Conservation (phyloP, 2,888 invertebrate genomes). For the Harpagoxenus sublaevis region DNA sequence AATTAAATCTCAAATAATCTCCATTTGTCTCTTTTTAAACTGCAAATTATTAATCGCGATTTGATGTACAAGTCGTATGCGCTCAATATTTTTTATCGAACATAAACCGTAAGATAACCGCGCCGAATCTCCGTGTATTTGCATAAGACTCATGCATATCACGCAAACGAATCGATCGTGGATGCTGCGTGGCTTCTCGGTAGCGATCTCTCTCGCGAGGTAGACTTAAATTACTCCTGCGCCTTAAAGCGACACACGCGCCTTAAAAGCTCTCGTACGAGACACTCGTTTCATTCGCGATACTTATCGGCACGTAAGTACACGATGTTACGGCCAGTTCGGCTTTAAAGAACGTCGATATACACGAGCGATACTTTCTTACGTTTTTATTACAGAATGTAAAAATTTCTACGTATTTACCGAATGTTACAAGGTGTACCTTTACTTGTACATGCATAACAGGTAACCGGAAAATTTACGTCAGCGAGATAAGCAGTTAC, state of each 20-base stretch:
- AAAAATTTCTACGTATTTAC: conserved; percentile 43
- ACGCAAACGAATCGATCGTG: conserved; percentile 60
- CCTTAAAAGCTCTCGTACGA: conserved; percentile 70
- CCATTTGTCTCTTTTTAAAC: conserved; percentile 17
- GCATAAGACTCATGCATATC: conserved; percentile 45
- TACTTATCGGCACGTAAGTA: conserved; percentile 71
- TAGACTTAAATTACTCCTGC: conserved; percentile 72
- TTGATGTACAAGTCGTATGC: conserved; percentile 17
- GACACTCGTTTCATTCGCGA: conserved; percentile 67
- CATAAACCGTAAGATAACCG: conserved; percentile 29
- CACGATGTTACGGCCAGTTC: conserved; percentile 73
- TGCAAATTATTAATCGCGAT: conserved; percentile 20
- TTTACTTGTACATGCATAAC: background rate
- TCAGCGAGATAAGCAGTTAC: conserved; percentile 63
- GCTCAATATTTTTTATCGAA: conserved; percentile 7
- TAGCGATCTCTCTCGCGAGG: conserved; percentile 60
- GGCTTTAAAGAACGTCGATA: conserved; percentile 65
- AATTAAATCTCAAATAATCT: conserved; percentile 14
- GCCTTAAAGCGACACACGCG: conserved; percentile 66
- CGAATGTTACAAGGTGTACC: conserved; percentile 17
- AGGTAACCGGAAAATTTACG: conserved; percentile 28
- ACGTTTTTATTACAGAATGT: conserved; percentile 48
- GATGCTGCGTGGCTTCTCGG: conserved; percentile 66
- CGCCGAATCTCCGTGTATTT: conserved; percentile 39
- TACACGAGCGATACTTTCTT: conserved; percentile 57